A percentile compares a stretch with the other conserved stretches of the same genome.
These are phyloP conservation scores for Baccha elongata DNA, from an alignment of 2,888 invertebrate species.

Conservation along the genomic window DNA sequence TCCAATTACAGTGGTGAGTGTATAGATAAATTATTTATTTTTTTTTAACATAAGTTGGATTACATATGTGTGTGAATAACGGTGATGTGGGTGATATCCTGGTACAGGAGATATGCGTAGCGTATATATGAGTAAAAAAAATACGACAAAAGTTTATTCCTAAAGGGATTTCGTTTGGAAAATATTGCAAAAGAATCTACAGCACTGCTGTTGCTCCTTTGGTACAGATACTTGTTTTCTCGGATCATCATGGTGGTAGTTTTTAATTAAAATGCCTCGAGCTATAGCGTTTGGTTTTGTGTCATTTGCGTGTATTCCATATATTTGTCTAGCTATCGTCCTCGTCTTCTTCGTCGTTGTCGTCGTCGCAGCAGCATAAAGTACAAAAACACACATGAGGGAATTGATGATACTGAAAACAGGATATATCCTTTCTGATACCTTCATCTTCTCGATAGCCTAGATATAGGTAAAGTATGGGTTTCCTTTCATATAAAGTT, in stretches of 20 bases:
- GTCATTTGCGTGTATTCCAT: conserved; percentile 54
- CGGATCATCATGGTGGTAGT: conserved; percentile 39
- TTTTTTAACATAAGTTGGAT: background rate
- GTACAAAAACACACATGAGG: background rate
- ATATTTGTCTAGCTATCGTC: conserved; percentile 41
- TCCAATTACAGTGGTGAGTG: conserved; percentile 99
- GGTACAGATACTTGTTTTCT: background rate
- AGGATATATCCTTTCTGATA: background rate
- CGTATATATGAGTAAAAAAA: background rate
- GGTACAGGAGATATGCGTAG: conserved; percentile 3
- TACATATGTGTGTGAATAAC: background rate
- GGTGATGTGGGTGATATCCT: background rate
- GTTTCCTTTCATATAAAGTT: conserved; percentile 5
- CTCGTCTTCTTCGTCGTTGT: background rate
- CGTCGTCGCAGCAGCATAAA: background rate
- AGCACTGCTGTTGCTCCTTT: background rate
- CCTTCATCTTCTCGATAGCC: conserved; percentile 20
- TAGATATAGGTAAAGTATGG: conserved; percentile 27
- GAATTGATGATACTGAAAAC: conserved; percentile 8
- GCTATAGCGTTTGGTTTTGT: conserved; percentile 61
- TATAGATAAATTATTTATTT: conserved; percentile 3
- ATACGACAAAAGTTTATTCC: conserved; percentile 16
- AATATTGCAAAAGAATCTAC: conserved; percentile 35
- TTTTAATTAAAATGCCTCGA: conserved; percentile 69
- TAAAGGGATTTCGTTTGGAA: conserved; percentile 29